phyloP scores from a whole-genome alignment of 1,140 invertebrate species.

The Lordiphosa mommai region DNA sequence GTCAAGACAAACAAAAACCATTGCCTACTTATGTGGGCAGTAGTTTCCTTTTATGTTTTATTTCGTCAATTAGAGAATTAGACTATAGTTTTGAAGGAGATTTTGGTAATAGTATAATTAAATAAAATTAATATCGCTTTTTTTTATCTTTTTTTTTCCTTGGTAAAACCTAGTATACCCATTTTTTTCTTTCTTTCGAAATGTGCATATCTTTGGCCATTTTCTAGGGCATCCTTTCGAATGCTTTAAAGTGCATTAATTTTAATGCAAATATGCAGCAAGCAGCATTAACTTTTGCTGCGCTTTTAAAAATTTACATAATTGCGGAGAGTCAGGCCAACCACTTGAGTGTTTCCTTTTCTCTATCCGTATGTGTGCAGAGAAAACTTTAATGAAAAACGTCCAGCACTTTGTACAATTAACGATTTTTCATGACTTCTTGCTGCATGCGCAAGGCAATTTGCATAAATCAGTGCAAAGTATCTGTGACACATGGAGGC shows the following conservation, averaged over 20 bases:
- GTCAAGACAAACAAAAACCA: no score
- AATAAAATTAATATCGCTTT: no score
- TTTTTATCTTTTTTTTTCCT: no score
- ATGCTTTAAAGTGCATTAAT: constrained; percentile 69
- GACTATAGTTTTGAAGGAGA: no score
- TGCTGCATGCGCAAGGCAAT: constrained; percentile 48
- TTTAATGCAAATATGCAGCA: constrained; percentile 71
- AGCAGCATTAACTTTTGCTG: constrained; percentile 67
- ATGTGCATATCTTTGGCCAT: no score
- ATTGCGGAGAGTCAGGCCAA: constrained; percentile 55
- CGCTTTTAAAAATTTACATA: constrained; percentile 66
- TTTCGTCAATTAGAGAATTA: no score
- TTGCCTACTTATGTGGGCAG: no score
- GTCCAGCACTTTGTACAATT: constrained; percentile 70
- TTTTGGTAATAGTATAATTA: no score
- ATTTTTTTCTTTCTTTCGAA: no score
- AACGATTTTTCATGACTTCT: constrained; percentile 74
- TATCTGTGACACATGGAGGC: constrained; percentile 67
- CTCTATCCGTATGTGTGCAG: neutral
- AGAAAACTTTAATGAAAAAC: constrained; percentile 56
- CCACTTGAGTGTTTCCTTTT: neutral
- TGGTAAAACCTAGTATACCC: neutral
- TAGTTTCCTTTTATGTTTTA: no score
- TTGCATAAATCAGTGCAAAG: constrained; percentile 76
- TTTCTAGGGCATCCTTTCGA: constrained; percentile 18